Evolutionary conservation across 2,888 invertebrate species (phyloP).

Genomic region (Hirtodrosophila confusa): DNA sequence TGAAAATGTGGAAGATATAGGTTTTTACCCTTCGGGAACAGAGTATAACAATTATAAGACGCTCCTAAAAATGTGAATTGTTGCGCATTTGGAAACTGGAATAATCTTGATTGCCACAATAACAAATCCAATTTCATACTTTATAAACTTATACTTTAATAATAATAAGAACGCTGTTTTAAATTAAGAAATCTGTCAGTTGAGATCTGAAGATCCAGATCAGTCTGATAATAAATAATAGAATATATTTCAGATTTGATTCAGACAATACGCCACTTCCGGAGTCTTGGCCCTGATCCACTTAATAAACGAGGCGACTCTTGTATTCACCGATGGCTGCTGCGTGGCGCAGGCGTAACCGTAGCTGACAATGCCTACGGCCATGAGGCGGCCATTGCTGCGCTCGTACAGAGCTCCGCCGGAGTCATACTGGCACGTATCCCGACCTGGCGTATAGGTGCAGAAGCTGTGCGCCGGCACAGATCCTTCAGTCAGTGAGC

Average conservation of each 20-base stretch:
- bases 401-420: constrained; percentile 86
- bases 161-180: too few species aligned
- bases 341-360: constrained; percentile 85
- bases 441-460: constrained; percentile 84
- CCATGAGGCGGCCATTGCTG: constrained; percentile 81
- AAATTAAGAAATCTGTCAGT: too few species aligned
- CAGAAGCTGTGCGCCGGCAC: constrained; percentile 83
- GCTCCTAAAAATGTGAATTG: too few species aligned
- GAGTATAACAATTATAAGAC: too few species aligned
- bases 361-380: constrained; percentile 86
- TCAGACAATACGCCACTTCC: constrained; percentile 79
- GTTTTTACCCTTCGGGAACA: too few species aligned
- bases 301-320: constrained; percentile 85
- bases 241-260: constrained; percentile 16
- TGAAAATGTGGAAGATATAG: too few species aligned
- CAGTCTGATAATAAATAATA: not conserved
- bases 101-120: too few species aligned
- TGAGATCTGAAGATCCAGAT: too few species aligned
- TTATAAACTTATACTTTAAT: too few species aligned
- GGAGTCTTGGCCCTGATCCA: constrained; percentile 85
- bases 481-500: constrained; percentile 48
- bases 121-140: too few species aligned
- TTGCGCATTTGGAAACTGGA: too few species aligned
- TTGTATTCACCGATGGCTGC: constrained; percentile 86
- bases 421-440: constrained; percentile 86